Evolutionary conservation across 2,888 invertebrate genomes (phyloP).

Genomic region (Apoda limacodes): DNA sequence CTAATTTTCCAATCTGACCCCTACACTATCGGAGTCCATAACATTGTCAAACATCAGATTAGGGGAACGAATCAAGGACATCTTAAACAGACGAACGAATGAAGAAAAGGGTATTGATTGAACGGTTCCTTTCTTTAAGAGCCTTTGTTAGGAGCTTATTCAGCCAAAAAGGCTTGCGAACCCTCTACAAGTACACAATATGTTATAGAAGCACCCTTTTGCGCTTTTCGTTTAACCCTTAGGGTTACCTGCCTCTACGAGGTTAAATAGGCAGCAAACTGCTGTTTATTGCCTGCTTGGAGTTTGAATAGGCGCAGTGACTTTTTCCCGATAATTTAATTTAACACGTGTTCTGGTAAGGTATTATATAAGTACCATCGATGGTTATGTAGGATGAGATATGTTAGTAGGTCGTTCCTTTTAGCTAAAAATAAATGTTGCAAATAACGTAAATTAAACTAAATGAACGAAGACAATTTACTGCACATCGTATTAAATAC

Average conservation of each 20-base stretch:
- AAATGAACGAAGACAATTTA: too few species aligned
- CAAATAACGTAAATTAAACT: too few species aligned
- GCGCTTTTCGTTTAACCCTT: conserved; percentile 58
- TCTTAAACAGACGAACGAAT: conserved; percentile 50
- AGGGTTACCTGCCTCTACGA: too few species aligned
- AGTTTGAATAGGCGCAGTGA: conserved; percentile 25
- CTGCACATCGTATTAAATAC: too few species aligned
- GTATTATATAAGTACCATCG: too few species aligned
- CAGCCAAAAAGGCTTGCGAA: conserved; percentile 36
- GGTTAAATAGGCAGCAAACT: too few species aligned
- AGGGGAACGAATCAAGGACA: conserved; percentile 57
- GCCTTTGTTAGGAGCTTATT: conserved; percentile 59
- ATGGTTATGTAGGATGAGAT: too few species aligned
- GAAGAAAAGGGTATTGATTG: conserved; percentile 45
- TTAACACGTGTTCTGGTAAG: too few species aligned
- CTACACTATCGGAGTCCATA: conserved; percentile 38
- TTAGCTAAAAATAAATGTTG: too few species aligned
- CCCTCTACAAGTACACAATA: conserved; percentile 38
- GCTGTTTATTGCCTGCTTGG: conserved; percentile 36
- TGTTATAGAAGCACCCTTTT: conserved; percentile 49
- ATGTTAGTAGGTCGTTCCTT: too few species aligned
- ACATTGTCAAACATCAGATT: conserved; percentile 55
- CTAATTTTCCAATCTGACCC: too few species aligned
- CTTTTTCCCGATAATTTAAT: too few species aligned
- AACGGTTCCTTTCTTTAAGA: conserved; percentile 41